phyloP scores from a whole-genome alignment of 2,797 vertebrate species.

The Leptoclinus maculatus region DNA sequence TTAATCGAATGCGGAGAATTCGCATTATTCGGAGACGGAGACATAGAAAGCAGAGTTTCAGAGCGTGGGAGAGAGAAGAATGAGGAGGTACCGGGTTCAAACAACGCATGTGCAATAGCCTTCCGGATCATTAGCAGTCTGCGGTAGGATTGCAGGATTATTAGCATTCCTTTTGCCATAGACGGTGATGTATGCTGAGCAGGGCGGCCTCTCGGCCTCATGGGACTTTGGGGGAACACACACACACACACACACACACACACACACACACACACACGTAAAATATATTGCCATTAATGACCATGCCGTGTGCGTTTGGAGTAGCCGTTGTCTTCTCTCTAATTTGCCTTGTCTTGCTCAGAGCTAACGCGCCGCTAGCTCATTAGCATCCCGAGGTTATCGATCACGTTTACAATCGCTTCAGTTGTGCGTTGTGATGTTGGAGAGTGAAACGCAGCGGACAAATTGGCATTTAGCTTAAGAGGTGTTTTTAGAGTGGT shows the following conservation, averaged over 20 bases:
- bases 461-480: background rate
- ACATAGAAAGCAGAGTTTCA: background rate
- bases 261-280: constrained; percentile 25
- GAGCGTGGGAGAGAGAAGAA: background rate
- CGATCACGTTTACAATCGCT: constrained; percentile 22
- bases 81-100: constrained; percentile 5
- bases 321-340: background rate
- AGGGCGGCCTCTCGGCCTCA: constrained; percentile 10
- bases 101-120: background rate
- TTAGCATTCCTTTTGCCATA: constrained; percentile 42
- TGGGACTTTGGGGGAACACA: constrained; percentile 16
- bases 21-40: background rate
- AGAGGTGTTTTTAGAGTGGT: background rate
- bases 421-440: background rate
- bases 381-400: constrained; percentile 59
- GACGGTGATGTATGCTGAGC: constrained; percentile 52
- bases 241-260: constrained; percentile 20
- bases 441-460: background rate
- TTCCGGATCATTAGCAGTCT: constrained; percentile 56
- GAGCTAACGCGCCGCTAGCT: constrained; percentile 29
- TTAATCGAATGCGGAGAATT: background rate
- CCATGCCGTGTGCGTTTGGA: constrained; percentile 26
- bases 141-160: constrained; percentile 33
- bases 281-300: constrained; percentile 58
- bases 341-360: constrained; percentile 49